Conservation (phyloP, 2,888 invertebrate species). For the Horisme vitalbata region DNA sequence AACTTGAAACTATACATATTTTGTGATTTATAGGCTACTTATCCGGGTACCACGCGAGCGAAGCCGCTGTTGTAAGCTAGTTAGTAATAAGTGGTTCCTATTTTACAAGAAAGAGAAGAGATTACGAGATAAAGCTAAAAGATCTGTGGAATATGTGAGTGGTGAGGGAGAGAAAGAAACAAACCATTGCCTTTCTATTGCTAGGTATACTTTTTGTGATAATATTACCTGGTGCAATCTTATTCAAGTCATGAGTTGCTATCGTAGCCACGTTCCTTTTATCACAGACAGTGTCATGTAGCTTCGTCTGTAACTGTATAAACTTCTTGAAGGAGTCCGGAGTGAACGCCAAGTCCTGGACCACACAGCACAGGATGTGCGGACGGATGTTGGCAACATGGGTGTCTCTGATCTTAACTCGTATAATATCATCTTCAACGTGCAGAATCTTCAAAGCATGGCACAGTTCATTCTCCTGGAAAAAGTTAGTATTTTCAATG, state of each 20-base stretch:
- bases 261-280: slow-evolving; percentile 91
- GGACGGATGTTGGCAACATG: slow-evolving; percentile 85
- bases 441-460: slow-evolving; percentile 73
- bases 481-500: background rate
- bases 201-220: too few relatives aligned
- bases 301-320: slow-evolving; percentile 89
- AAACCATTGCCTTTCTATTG: too few relatives aligned
- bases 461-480: slow-evolving; percentile 54
- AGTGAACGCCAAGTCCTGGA: slow-evolving; percentile 85
- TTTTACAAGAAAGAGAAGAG: too few relatives aligned
- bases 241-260: slow-evolving; percentile 90
- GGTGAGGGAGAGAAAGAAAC: too few relatives aligned
- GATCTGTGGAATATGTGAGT: too few relatives aligned
- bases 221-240: slow-evolving; percentile 83
- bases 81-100: too few relatives aligned
- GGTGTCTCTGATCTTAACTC: slow-evolving; percentile 79
- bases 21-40: too few relatives aligned
- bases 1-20: too few relatives aligned
- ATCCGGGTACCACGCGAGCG: too few relatives aligned
- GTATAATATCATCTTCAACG: slow-evolving; percentile 71
- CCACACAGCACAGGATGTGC: slow-evolving; percentile 88
- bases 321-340: slow-evolving; percentile 88
- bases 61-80: too few relatives aligned
- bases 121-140: too few relatives aligned
- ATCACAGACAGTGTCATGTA: slow-evolving; percentile 89